Evolutionary conservation across 2,888 invertebrate genomes (phyloP), one percentile per base, ranked within the genome.

Genomic region (Stomorhina lunata): DNA sequence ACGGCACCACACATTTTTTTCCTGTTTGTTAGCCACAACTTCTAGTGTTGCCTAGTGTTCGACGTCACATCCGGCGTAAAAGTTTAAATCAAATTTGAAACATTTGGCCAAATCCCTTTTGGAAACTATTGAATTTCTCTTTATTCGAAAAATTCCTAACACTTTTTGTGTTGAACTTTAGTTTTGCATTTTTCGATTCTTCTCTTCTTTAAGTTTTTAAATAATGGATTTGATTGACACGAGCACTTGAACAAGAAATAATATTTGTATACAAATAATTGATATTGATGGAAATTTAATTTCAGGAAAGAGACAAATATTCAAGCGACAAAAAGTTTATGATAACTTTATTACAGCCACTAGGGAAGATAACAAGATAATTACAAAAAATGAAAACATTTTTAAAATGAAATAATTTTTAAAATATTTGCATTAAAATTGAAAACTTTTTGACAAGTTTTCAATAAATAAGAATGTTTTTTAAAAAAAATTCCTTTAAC

Each of bases 61-160:
- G 43, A 40, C 17, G 15, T 55, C 48, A 65, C 48, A 50, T 57
- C 43, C 53, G 43, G 29, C 40, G 25, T 40, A 40, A 61, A 61
- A 79, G 71, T 84, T 66, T 63, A 76, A 84, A 79, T 84, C 80
- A 69, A 84, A 82, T 84, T 82, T 79, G 43, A 63, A 45, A 79
- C 63, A 82, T 80, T 78, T 72, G 37, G 32, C 40, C 20, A 72
- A 84, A 72, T 66, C 71, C 65, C 75, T 55, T 40, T 57, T 80
- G 59, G 40, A 63, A 75, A 69, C 69, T 80, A 55, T 57, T 27
- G 57, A 55, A 48, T 59, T 25, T 43, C 53, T 69, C 55, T 34
- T 15, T 27, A n/a, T 48, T 15, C 4, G 20, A 34, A 32, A 53
- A 63, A 34, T 34, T 63, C 15, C 45, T 78, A 69, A 45, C 48